phyloP scores from a whole-genome alignment of 2,113 vertebrate genomes.

The Equus przewalskii region DNA sequence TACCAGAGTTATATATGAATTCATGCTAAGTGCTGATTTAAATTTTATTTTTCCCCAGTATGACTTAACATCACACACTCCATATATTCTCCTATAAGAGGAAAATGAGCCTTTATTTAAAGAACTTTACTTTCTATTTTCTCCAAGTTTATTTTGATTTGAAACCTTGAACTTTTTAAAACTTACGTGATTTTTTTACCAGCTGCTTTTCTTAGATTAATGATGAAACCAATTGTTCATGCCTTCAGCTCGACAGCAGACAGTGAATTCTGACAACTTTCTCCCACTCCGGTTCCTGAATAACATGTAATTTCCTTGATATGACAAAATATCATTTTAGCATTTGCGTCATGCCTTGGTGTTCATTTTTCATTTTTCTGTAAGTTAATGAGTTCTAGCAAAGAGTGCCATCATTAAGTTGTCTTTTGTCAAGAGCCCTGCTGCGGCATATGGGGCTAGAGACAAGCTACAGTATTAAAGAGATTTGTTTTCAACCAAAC shows the following conservation, averaged over 20 bases:
- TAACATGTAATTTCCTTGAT: constrained; percentile 75
- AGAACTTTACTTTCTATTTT: neutral
- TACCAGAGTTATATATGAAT: neutral
- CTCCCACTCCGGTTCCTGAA: constrained; percentile 55
- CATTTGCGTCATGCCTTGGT: constrained; percentile 35
- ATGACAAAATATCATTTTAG: constrained; percentile 66
- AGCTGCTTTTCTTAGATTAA: constrained; percentile 52
- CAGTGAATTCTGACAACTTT: constrained; percentile 66
- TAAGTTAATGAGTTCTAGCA: constrained; percentile 74
- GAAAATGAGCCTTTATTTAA: neutral
- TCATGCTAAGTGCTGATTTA: neutral
- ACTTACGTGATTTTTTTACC: neutral
- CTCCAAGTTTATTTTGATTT: constrained; percentile 34
- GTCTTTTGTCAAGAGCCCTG: constrained; percentile 66
- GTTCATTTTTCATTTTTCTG: constrained; percentile 70
- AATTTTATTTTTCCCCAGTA: neutral
- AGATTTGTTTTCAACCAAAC: constrained; percentile 67
- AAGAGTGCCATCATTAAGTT: constrained; percentile 59
- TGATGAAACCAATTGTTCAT: constrained; percentile 60
- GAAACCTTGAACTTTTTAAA: constrained; percentile 26
- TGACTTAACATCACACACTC: neutral
- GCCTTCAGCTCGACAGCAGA: constrained; percentile 19
- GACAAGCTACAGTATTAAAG: constrained; percentile 59
- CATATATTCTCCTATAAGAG: neutral
- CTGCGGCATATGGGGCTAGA: neutral